Percentiles rank a stretch among this genome's conserved stretches.
phyloP scores from a whole-genome alignment of 2,113 vertebrate genomes.

The Archilochus colubris region DNA sequence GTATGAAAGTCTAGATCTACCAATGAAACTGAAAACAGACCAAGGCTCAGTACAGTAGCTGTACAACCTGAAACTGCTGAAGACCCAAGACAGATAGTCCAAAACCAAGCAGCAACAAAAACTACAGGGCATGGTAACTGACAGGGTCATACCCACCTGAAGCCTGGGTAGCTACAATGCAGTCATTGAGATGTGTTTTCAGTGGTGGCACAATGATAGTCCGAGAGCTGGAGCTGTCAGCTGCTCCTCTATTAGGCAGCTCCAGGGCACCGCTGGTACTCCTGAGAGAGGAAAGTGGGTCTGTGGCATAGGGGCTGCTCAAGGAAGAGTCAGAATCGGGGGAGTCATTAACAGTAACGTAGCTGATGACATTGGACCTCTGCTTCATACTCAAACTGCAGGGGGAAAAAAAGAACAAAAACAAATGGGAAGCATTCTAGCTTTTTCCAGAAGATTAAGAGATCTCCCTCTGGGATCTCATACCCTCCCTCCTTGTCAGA shows the following conservation, averaged over 20 bases:
- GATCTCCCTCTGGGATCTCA: background rate
- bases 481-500: background rate
- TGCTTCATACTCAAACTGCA: constrained; percentile 86
- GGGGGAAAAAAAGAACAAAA: background rate
- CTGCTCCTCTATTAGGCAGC: constrained; percentile 67
- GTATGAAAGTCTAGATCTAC: background rate
- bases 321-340: constrained; percentile 95
- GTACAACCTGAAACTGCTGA: background rate
- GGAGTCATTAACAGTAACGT: constrained; percentile 96
- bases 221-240: constrained; percentile 82
- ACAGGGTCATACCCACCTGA: constrained; percentile 70
- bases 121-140: background rate
- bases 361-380: constrained; percentile 96
- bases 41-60: background rate
- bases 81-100: background rate
- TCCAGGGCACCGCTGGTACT: constrained; percentile 67
- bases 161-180: constrained; percentile 74
- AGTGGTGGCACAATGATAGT: constrained; percentile 89
- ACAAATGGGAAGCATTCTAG: background rate
- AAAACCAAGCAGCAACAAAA: background rate
- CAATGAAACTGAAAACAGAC: background rate
- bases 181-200: constrained; percentile 88
- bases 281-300: constrained; percentile 75
- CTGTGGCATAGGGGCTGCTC: constrained; percentile 88
- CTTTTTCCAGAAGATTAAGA: background rate